Evolutionary conservation across 2,888 invertebrate genomes (phyloP).

Genomic region (Octonoba sinensis): DNA sequence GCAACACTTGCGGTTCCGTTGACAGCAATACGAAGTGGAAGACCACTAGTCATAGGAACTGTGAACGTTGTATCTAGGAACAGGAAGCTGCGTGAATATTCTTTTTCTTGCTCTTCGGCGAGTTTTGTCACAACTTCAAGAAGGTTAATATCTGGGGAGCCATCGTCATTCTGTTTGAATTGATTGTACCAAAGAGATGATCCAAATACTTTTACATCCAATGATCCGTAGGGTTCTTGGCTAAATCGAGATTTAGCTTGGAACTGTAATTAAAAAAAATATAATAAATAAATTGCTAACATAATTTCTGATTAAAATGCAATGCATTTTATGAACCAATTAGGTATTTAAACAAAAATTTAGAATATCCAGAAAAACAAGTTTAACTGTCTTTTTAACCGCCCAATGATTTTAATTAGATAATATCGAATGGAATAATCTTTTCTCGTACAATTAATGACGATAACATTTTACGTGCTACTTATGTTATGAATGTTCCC

Average conservation of each 20-base stretch:
- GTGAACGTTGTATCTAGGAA: constrained; percentile 90
- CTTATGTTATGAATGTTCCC: no score
- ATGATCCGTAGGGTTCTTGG: constrained; percentile 72
- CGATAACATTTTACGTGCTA: no score
- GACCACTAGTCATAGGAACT: constrained; percentile 85
- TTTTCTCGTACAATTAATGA: no score
- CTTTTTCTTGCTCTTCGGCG: constrained; percentile 80
- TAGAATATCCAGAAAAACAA: no score
- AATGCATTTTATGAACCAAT: no score
- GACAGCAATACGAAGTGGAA: constrained; percentile 86
- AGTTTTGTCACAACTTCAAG: constrained; percentile 74
- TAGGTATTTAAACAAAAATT: no score
- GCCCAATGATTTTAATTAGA: no score
- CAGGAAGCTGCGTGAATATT: constrained; percentile 86
- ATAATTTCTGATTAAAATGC: not conserved
- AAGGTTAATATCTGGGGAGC: constrained; percentile 59
- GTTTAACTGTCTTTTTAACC: no score
- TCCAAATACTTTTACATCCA: constrained; percentile 63
- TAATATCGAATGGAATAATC: no score
- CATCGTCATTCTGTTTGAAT: constrained; percentile 67
- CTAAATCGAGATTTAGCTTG: constrained; percentile 65
- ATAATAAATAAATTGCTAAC: no score
- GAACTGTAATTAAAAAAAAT: constrained; percentile 68
- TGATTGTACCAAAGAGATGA: constrained; percentile 69
- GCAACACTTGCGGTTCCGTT: constrained; percentile 89